Conservation (phyloP, 2,797 vertebrate species). For the Parauchenoglanis punctatus region DNA sequence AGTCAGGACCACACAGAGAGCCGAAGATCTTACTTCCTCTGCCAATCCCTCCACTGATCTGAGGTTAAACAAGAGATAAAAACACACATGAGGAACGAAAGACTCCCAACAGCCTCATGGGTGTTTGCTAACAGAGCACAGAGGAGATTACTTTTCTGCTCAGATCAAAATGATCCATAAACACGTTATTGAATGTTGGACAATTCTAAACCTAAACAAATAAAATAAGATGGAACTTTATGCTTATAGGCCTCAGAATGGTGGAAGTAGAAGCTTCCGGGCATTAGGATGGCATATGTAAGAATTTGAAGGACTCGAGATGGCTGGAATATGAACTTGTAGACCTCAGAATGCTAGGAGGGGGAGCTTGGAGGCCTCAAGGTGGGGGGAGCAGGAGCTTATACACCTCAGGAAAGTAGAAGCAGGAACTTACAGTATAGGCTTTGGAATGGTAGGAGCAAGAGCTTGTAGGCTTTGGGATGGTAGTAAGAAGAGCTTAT, state of each 20-base stretch:
- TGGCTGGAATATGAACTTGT: neutral
- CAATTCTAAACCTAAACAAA: neutral
- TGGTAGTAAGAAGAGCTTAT: neutral
- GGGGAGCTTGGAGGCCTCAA: neutral
- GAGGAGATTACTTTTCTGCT: neutral
- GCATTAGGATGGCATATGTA: neutral
- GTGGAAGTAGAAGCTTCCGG: neutral
- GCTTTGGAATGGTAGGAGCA: neutral
- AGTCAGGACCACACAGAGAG: slow-evolving; percentile 85
- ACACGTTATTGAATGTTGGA: neutral
- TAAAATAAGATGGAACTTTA: neutral
- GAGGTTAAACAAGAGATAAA: slow-evolving; percentile 60
- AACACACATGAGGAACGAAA: slow-evolving; percentile 18
- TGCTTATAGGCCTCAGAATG: neutral
- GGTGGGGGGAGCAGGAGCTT: neutral
- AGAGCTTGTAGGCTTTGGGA: neutral
- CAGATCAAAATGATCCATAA: neutral
- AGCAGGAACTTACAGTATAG: neutral
- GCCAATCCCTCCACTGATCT: slow-evolving; percentile 59
- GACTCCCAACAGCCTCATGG: neutral
- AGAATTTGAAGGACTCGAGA: neutral
- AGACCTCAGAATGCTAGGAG: neutral
- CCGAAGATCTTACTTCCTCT: slow-evolving; percentile 70
- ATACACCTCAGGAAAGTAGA: neutral
- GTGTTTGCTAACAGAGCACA: slow-evolving; percentile 11